Evolutionary conservation across 37 sponge, comb jelly and placozoan species (phyloP), one percentile per base, ranked within the genome.

Genomic region (Haliclona indistincta): DNA sequence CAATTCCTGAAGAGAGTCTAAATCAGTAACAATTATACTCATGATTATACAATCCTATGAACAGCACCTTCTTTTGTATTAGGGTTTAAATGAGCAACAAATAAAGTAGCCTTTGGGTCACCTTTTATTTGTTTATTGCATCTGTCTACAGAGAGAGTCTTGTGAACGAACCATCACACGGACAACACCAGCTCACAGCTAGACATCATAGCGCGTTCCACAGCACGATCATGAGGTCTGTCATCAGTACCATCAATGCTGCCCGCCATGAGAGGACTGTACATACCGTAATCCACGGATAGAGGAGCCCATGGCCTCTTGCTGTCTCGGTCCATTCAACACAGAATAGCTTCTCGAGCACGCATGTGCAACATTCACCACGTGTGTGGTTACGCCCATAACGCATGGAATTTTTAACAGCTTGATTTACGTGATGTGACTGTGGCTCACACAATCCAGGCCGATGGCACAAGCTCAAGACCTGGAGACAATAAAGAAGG

Each of bases 221-320:
- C 81, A 22, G 76, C 99, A 5, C 74, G 69, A 70, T 98, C 99
- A 54, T 98, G 99, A 4, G 99, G 94, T n/a, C 68, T 35, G 0
- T 66, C 67, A 58, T 95, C 99, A 54, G 99, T 98, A 28, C 96
- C 96, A 64, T 98, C 99, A 52, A 98, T 98, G 55, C 99, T 98
- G 3, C 99, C 99, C 2, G 93, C 85, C 77, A 67, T 76, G 13
- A 98, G 81, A 15, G 99, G 94, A 58, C 88, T 78, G 70, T 98
- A 98, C 10, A 51, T 54, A 3, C 87, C 87, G 30, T 72, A 56
- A 0, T 90, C 91, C 1, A 77, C 74, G 7, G 70, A 68, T 44
- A 70, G 30, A 17, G 76, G 81, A 7, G 75, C 69, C 87, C 87
- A 87, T 47, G 10, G 51, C 15, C 51, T 47, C 51, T 47, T 47